Evolutionary conservation across 2,797 vertebrate species (phyloP).

Genomic region (Pampus argenteus): DNA sequence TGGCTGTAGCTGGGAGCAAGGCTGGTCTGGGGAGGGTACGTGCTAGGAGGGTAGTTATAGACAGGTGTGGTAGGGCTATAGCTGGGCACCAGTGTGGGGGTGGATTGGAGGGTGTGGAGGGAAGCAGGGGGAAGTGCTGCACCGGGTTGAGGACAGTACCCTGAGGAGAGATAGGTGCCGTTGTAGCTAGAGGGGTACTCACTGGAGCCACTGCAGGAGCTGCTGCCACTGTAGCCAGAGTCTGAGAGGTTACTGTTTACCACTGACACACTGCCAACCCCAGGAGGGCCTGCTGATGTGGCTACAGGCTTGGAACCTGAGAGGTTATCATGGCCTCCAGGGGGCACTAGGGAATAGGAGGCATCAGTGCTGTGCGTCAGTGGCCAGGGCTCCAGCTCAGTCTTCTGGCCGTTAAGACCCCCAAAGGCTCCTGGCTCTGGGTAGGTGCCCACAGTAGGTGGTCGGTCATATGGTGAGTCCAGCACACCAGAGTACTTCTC

Average conservation of each 20-base stretch:
- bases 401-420: slow-evolving; percentile 86
- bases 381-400: slow-evolving; percentile 92
- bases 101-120: slow-evolving; percentile 89
- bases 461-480: slow-evolving; percentile 93
- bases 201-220: slow-evolving; percentile 85
- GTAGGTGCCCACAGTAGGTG: slow-evolving; percentile 85
- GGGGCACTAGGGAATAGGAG: slow-evolving; percentile 87
- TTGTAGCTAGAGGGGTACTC: slow-evolving; percentile 92
- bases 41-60: slow-evolving; percentile 90
- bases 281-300: slow-evolving; percentile 81
- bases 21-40: slow-evolving; percentile 89
- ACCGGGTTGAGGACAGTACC: slow-evolving; percentile 90
- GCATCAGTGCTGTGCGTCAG: slow-evolving; percentile 87
- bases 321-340: slow-evolving; percentile 90
- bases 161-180: slow-evolving; percentile 91
- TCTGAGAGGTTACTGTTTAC: slow-evolving; percentile 88
- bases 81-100: slow-evolving; percentile 87
- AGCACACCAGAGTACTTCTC: slow-evolving; percentile 96
- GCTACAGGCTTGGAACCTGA: slow-evolving; percentile 84
- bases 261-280: slow-evolving; percentile 86
- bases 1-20: slow-evolving; percentile 87
- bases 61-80: slow-evolving; percentile 90
- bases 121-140: slow-evolving; percentile 88
- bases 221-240: slow-evolving; percentile 86
- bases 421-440: slow-evolving; percentile 89